A percentile compares a stretch with the other conserved stretches of the same genome.
These are phyloP conservation scores for Autographa pulchrina DNA, from an alignment of 2,888 invertebrate species.

Conservation along the genomic window DNA sequence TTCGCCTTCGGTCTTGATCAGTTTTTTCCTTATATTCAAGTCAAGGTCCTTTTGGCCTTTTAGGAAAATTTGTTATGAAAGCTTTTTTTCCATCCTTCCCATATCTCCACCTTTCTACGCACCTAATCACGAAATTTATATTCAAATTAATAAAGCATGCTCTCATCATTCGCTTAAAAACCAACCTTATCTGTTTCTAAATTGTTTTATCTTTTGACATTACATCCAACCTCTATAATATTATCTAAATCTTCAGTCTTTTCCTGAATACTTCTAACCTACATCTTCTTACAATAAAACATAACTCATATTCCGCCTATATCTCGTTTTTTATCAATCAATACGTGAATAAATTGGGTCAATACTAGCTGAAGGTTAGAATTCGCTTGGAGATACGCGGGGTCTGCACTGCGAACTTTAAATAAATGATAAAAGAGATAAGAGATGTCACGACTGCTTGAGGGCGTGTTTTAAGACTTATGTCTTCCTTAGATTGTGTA, in stretches of 20 bases:
- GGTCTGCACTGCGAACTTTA: constrained; percentile 16
- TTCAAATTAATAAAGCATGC: no score
- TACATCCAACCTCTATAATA: background rate
- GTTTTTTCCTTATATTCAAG: no score
- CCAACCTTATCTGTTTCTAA: background rate
- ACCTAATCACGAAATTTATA: no score
- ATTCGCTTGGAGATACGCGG: constrained; percentile 26
- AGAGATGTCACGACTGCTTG: constrained; percentile 22
- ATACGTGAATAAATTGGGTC: constrained; percentile 28
- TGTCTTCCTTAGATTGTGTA: background rate
- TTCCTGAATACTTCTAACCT: background rate
- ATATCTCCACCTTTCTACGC: no score
- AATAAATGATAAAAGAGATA: background rate
- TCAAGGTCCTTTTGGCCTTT: no score
- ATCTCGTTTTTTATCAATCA: background rate
- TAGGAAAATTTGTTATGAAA: no score
- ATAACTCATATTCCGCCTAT: background rate
- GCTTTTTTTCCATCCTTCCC: no score
- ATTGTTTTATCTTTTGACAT: background rate
- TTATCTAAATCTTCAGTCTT: background rate
- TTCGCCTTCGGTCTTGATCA: no score
- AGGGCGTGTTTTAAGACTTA: background rate
- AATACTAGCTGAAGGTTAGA: constrained; percentile 22
- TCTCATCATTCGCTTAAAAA: background rate
- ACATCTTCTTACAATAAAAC: background rate